Evolutionary conservation across 2,888 invertebrate genomes (phyloP).

Genomic region (Aporophyla nigra): DNA sequence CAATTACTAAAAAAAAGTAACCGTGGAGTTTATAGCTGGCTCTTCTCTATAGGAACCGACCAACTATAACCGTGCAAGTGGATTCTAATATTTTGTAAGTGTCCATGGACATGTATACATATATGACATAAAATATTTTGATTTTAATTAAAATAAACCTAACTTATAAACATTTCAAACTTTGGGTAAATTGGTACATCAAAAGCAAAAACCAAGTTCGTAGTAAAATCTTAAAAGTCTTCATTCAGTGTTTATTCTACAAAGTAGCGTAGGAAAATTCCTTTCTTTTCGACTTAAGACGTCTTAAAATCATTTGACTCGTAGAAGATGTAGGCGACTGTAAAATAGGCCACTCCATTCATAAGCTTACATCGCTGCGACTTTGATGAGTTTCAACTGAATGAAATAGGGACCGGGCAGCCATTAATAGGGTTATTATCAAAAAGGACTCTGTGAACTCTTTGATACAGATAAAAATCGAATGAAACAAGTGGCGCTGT

Average conservation of each 20-base stretch:
- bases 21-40: too few relatives aligned
- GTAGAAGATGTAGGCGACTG: conserved; percentile 13
- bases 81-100: too few relatives aligned
- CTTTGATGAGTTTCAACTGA: conserved; percentile 45
- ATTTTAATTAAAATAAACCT: not conserved
- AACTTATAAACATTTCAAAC: not conserved
- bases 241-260: conserved; percentile 6
- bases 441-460: not conserved
- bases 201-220: not conserved
- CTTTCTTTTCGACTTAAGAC: conserved; percentile 37
- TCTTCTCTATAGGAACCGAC: too few relatives aligned
- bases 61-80: too few relatives aligned
- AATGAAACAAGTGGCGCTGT: not conserved
- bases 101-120: too few relatives aligned
- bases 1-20: too few relatives aligned
- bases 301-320: conserved; percentile 45
- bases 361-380: conserved; percentile 33
- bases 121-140: too few relatives aligned
- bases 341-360: conserved; percentile 57
- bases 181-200: too few relatives aligned
- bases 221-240: conserved; percentile 16
- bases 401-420: conserved; percentile 9
- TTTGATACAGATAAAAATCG: not conserved
- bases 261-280: conserved; percentile 12
- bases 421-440: not conserved